A percentile compares a stretch with the other conserved stretches of the same genome.
phyloP scores from a whole-genome alignment of 2,888 invertebrate species.

The Neelides folsomi region DNA sequence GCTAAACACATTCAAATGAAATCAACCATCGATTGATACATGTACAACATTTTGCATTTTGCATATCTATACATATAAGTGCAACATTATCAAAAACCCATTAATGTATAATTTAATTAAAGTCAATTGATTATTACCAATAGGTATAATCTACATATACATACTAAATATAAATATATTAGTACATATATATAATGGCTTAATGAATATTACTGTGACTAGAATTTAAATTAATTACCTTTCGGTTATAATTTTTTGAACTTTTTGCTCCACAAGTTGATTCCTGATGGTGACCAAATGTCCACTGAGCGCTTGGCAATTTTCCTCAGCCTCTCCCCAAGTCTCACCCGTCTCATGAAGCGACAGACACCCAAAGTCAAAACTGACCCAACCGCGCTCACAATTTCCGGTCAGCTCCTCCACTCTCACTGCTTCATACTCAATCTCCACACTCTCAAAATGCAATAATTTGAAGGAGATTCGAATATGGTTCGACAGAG shows the following conservation, averaged over 20 bases:
- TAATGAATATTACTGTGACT: too few species aligned
- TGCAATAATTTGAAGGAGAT: constrained; percentile 23
- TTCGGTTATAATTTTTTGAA: constrained; percentile 24
- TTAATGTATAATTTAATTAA: neutral
- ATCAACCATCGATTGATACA: neutral
- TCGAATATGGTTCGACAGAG: constrained; percentile 25
- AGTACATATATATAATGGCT: too few species aligned
- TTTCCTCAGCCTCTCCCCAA: constrained; percentile 28
- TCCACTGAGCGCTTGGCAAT: constrained; percentile 22
- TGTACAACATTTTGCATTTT: neutral
- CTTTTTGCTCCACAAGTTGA: constrained; percentile 20
- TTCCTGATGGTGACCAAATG: constrained; percentile 26
- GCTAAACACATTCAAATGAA: constrained; percentile 8
- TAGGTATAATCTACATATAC: too few species aligned
- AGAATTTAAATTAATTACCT: constrained; percentile 23
- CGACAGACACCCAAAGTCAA: constrained; percentile 22
- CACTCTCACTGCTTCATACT: constrained; percentile 22
- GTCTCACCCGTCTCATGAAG: constrained; percentile 18
- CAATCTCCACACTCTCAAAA: constrained; percentile 21
- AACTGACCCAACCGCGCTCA: constrained; percentile 26
- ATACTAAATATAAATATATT: too few species aligned
- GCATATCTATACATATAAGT: neutral
- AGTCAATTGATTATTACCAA: too few species aligned
- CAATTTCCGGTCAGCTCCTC: constrained; percentile 23
- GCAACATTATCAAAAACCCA: neutral